Evolutionary conservation across 1,140 invertebrate genomes (phyloP).

Genomic region (Planococcus citri): DNA sequence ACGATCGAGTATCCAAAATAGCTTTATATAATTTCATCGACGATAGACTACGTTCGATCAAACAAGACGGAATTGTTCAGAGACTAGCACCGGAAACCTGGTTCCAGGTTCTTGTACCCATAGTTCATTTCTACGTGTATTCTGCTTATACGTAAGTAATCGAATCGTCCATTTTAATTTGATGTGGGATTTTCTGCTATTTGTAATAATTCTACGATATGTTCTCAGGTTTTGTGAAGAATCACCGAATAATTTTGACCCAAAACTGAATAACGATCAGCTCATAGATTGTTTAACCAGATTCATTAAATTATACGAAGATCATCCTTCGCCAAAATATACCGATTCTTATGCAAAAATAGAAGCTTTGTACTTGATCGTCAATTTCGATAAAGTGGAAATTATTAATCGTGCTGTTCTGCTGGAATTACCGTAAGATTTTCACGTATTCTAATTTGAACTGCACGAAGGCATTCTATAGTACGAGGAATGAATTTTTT

Average conservation of each 20-base stretch:
- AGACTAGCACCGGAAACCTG: constrained; percentile 32
- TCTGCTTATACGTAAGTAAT: not conserved
- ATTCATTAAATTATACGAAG: not conserved
- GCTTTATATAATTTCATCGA: constrained; percentile 58
- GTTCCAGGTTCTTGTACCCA: constrained; percentile 12
- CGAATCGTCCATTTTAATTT: no score
- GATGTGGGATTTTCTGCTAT: not conserved
- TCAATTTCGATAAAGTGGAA: not conserved
- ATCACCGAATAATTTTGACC: not conserved
- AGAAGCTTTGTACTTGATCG: constrained; percentile 2
- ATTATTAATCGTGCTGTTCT: not conserved
- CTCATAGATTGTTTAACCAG: not conserved
- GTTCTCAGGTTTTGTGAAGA: not conserved
- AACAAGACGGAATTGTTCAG: constrained; percentile 64
- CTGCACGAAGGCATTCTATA: no score
- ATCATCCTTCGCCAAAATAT: not conserved
- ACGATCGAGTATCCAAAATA: constrained; percentile 24
- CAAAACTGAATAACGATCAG: not conserved
- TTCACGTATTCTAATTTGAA: not conserved
- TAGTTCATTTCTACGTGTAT: constrained; percentile 12
- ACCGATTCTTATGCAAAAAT: not conserved
- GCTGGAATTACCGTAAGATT: not conserved
- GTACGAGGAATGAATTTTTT: not conserved
- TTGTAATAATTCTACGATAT: not conserved
- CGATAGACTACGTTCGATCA: constrained; percentile 55